A percentile compares a stretch with the other conserved stretches of the same genome.
Evolutionary conservation across 2,797 vertebrate species (phyloP).

Genomic region (Cyclopterus lumpus): DNA sequence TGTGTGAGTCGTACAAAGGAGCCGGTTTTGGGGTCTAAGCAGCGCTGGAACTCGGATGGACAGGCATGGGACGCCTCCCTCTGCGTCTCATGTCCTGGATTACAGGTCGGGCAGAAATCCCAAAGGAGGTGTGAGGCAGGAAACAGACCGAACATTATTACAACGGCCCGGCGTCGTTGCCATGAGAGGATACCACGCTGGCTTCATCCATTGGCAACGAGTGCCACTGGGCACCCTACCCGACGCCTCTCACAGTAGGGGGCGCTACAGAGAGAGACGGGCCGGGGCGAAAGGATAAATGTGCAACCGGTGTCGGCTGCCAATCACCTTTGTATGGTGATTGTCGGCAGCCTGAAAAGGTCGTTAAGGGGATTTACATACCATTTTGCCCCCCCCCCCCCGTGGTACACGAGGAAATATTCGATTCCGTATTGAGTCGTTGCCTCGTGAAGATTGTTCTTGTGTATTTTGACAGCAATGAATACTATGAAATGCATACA

Average conservation of each 20-base stretch:
- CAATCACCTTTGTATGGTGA: slow-evolving; percentile 85
- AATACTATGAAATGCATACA: background rate
- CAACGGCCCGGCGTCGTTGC: slow-evolving; percentile 77
- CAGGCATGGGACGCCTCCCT: slow-evolving; percentile 83
- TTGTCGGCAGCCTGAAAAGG: slow-evolving; percentile 82
- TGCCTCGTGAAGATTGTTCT: slow-evolving; percentile 42
- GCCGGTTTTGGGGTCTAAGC: slow-evolving; percentile 66
- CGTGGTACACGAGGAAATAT: slow-evolving; percentile 71
- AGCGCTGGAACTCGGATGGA: slow-evolving; percentile 77
- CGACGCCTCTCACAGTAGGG: slow-evolving; percentile 88
- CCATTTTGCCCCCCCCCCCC: slow-evolving; percentile 83
- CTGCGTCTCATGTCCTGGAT: slow-evolving; percentile 83
- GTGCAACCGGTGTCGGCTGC: slow-evolving; percentile 83
- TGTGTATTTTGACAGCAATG: slow-evolving; percentile 35
- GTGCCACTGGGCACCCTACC: slow-evolving; percentile 85
- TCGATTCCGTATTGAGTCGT: slow-evolving; percentile 66
- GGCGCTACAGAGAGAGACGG: slow-evolving; percentile 83
- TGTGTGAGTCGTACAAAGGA: slow-evolving; percentile 74
- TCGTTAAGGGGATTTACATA: slow-evolving; percentile 87
- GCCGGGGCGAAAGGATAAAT: slow-evolving; percentile 83
- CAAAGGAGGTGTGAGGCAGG: slow-evolving; percentile 79
- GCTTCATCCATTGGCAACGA: slow-evolving; percentile 81
- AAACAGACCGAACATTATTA: slow-evolving; percentile 86
- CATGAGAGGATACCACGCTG: slow-evolving; percentile 83
- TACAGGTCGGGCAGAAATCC: slow-evolving; percentile 79